A percentile compares a stretch with the other conserved stretches of the same genome.
Evolutionary conservation across 2,113 vertebrate species (phyloP).

Genomic region (Chascanopsetta lugubris): DNA sequence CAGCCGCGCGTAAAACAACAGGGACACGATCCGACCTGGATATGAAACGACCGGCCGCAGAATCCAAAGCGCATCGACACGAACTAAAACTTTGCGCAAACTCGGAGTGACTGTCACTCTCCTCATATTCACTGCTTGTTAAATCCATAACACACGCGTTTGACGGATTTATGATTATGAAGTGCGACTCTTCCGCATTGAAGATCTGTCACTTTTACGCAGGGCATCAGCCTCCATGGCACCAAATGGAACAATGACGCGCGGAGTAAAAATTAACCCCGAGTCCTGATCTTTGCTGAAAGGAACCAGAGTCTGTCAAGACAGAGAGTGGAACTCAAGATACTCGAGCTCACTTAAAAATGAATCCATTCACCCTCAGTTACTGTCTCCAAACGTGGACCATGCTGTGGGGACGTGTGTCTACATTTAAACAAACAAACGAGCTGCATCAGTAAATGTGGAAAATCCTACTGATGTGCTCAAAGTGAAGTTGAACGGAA

Average conservation of each 20-base stretch:
- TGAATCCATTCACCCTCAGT: not conserved
- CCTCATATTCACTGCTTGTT: too few relatives aligned
- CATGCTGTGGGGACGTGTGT: not conserved
- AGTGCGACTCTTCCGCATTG: not conserved
- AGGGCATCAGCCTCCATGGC: not conserved
- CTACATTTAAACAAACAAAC: not conserved
- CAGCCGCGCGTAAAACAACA: slow-evolving; percentile 65
- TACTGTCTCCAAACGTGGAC: not conserved
- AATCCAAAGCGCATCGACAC: slow-evolving; percentile 11
- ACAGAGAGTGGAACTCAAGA: slow-evolving; percentile 14
- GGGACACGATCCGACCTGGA: slow-evolving; percentile 29
- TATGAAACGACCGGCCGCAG: slow-evolving; percentile 10
- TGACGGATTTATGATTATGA: slow-evolving; percentile 33
- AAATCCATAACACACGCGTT: not conserved
- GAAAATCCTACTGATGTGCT: not conserved
- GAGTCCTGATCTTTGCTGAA: slow-evolving; percentile 13
- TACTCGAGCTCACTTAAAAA: slow-evolving; percentile 7
- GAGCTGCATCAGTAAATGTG: not conserved
- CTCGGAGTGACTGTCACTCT: too few relatives aligned
- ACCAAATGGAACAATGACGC: slow-evolving; percentile 15
- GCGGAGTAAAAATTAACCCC: slow-evolving; percentile 27
- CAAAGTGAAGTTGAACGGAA: too few relatives aligned
- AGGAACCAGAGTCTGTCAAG: not conserved
- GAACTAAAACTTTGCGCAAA: too few relatives aligned
- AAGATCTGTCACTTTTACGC: slow-evolving; percentile 15